These are phyloP conservation scores for Brachionichthys hirsutus DNA, from an alignment of 2,113 vertebrate species.

Conservation along the genomic window DNA sequence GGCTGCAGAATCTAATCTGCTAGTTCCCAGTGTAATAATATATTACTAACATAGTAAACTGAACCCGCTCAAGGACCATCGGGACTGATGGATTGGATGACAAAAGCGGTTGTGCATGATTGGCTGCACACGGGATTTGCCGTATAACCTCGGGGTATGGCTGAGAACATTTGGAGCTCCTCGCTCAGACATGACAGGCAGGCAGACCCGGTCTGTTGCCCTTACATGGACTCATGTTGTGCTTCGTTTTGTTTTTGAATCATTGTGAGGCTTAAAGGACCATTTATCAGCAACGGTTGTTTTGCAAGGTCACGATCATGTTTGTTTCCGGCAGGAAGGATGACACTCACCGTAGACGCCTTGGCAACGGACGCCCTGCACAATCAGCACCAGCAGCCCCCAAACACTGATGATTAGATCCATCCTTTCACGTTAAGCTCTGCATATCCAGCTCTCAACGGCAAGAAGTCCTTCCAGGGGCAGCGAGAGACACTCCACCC, in stretches of 20 bases:
- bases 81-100: conserved; percentile 57
- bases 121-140: conserved; percentile 44
- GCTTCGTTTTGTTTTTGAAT: background rate
- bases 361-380: conserved; percentile 85
- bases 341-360: conserved; percentile 92
- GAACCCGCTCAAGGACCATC: conserved; percentile 35
- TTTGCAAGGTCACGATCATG: conserved; percentile 78
- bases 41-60: conserved; percentile 31
- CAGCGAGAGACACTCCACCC: conserved; percentile 44
- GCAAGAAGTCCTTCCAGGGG: conserved; percentile 70
- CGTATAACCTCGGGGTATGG: conserved; percentile 46
- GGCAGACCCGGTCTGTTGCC: conserved; percentile 27
- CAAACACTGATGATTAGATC: conserved; percentile 86
- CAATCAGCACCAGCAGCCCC: conserved; percentile 85
- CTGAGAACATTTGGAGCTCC: conserved; percentile 37
- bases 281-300: conserved; percentile 16
- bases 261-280: background rate
- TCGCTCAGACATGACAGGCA: conserved; percentile 37
- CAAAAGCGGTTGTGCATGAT: conserved; percentile 48
- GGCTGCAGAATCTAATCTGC: conserved; percentile 3
- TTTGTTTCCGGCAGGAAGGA: conserved; percentile 19
- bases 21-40: conserved; percentile 10
- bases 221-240: conserved; percentile 7
- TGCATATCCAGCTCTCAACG: conserved; percentile 85
- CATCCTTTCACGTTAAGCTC: conserved; percentile 88